phyloP scores from a whole-genome alignment of 1,140 invertebrate genomes.

The Leptinotarsa lineolata region DNA sequence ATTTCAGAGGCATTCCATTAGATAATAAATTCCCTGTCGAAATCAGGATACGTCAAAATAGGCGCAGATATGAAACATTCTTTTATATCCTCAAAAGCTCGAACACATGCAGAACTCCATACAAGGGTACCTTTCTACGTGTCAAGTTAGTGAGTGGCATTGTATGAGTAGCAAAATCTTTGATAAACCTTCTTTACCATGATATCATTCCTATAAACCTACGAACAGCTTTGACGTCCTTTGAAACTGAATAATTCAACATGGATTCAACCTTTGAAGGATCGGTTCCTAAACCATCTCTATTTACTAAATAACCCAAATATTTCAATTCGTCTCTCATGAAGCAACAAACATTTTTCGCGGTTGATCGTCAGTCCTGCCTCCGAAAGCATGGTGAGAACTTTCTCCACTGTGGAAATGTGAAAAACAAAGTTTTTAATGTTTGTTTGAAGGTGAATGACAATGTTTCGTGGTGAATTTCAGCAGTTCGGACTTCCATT shows the following conservation, averaged over 20 bases:
- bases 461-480: too few relatives aligned
- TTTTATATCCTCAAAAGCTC: conserved; percentile 9
- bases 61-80: background rate
- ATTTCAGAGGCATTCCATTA: conserved; percentile 39
- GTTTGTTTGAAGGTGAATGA: too few relatives aligned
- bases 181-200: conserved; percentile 31
- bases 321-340: conserved; percentile 11
- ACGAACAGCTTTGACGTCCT: conserved; percentile 34
- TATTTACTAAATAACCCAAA: conserved; percentile 13
- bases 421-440: conserved; percentile 31
- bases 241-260: conserved; percentile 46
- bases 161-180: conserved; percentile 9
- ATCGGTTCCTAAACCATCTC: conserved; percentile 7
- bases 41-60: conserved; percentile 31
- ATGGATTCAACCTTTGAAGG: conserved; percentile 40
- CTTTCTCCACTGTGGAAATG: background rate
- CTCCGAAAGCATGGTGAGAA: background rate
- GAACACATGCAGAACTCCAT: background rate
- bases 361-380: background rate
- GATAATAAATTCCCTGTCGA: conserved; percentile 16
- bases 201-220: conserved; percentile 22
- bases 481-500: too few relatives aligned
- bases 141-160: conserved; percentile 44
- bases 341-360: conserved; percentile 23
- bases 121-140: conserved; percentile 2